These are phyloP conservation scores for Platorchestia sp. DNA, from an alignment of 1,140 invertebrate species.

Conservation along the genomic window DNA sequence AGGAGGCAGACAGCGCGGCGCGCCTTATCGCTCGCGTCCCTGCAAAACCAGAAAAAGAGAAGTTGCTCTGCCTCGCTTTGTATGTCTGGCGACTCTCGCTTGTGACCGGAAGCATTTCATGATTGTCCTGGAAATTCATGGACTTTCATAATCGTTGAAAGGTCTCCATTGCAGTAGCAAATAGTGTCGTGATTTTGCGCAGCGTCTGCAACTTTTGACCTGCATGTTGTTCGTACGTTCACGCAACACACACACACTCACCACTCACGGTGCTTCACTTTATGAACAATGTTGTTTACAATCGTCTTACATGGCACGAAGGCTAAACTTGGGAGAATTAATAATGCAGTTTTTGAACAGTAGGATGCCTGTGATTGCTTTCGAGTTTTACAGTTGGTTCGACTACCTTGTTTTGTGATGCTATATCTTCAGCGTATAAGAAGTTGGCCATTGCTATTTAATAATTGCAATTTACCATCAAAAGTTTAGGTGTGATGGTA, in stretches of 20 bases:
- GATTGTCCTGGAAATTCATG: not conserved
- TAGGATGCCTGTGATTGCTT: not conserved
- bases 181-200: not conserved
- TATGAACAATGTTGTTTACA: not conserved
- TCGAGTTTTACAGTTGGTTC: not conserved
- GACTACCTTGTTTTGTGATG: not conserved
- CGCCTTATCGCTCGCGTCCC: not conserved
- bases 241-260: not conserved
- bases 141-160: not conserved
- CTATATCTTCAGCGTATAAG: too few relatives aligned
- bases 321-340: not conserved
- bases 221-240: not conserved
- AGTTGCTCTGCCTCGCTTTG: not conserved
- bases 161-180: not conserved
- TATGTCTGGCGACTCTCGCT: not conserved
- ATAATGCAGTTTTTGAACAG: not conserved
- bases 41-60: not conserved
- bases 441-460: too few relatives aligned
- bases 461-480: too few relatives aligned
- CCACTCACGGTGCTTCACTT: not conserved
- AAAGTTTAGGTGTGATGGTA: too few relatives aligned
- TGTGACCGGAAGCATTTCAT: not conserved
- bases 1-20: not conserved
- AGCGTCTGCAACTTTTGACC: not conserved
- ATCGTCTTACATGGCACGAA: not conserved